These are phyloP conservation scores for Limosa lapponica DNA, from an alignment of 2,797 vertebrate genomes.

Conservation along the genomic window DNA sequence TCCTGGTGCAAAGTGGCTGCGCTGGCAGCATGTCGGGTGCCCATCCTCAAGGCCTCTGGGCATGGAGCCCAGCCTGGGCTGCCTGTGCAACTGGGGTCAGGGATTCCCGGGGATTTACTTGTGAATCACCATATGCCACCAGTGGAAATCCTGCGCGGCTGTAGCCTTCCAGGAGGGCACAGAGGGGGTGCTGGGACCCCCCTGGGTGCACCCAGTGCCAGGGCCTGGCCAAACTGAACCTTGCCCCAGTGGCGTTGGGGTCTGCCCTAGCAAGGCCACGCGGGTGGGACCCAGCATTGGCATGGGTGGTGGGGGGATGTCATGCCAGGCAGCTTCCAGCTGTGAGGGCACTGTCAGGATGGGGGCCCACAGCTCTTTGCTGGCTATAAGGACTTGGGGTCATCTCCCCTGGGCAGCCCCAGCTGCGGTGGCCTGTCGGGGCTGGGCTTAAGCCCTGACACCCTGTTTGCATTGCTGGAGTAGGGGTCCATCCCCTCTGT, in stretches of 20 bases:
- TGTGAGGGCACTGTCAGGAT: neutral
- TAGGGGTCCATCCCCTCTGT: neutral
- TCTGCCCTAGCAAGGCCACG: neutral
- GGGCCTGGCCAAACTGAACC: neutral
- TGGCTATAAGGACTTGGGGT: neutral
- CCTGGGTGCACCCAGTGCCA: neutral
- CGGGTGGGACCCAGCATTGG: neutral
- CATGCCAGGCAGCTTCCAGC: neutral
- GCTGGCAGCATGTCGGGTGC: neutral
- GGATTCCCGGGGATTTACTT: neutral
- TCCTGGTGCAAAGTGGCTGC: neutral
- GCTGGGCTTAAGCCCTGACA: neutral
- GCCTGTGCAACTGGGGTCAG: neutral
- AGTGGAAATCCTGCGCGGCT: neutral
- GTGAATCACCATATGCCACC: neutral
- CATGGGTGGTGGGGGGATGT: rapidly evolving
- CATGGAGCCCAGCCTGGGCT: neutral
- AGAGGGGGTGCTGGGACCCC: neutral
- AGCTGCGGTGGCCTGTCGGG: rapidly evolving
- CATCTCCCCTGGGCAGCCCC: neutral
- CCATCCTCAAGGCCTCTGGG: neutral
- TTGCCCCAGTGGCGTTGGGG: rapidly evolving
- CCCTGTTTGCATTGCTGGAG: neutral
- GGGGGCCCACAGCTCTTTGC: neutral
- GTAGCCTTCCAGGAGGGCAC: neutral